Base-by-base conservation (phyloP, 2,797 vertebrate genomes). In the Cryptoprocta ferox region DNA sequence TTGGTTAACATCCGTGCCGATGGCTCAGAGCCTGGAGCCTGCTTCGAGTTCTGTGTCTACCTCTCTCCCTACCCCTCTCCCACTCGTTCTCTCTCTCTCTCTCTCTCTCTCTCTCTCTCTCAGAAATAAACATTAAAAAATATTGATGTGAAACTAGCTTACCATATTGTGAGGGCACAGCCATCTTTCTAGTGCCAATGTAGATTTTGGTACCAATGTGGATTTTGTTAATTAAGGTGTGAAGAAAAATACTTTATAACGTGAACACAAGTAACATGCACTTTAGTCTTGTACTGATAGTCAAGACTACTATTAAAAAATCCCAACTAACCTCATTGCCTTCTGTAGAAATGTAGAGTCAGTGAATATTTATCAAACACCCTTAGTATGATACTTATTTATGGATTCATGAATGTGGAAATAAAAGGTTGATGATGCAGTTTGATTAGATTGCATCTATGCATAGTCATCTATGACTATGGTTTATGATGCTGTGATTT, bases 391-490 rank as follows among this genome's bases (percentile, higher is more conserved):
- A 78, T 56, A 42, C 48, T 61, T 24, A 75, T 56, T 42, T 63
- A 70, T 39, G 26, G 91, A 56, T 66, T 93, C 24, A 53, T 37
- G 39, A 66, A 39, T 66, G 50, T 90, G 70, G 39, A 79, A 81
- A 95, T 56, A 93, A 94, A 94, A 78, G 53, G 37, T 45, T 86
- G 66, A 92, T 56, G 75, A 87, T 78, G 61, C 45, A 82, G 32
- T 81, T 85, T 95, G 42, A 85, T 92, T 75, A 89, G 56, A n/a
- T 59, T 87, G 73, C 30, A n/a, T 2, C 42, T 45, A 45, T 9
- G 42, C 42, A 42, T 45, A 14, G 48, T 48, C 48, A 48, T 48
- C 48, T 48, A 48, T 48, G 48, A 48, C 28, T 89, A 18, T 84
- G 66, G 68, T 76, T 70, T 82, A 59, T 32, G 48, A 87, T 50